Evolutionary conservation across 1,140 invertebrate genomes (phyloP).

Genomic region (Heliconius nattereri): DNA sequence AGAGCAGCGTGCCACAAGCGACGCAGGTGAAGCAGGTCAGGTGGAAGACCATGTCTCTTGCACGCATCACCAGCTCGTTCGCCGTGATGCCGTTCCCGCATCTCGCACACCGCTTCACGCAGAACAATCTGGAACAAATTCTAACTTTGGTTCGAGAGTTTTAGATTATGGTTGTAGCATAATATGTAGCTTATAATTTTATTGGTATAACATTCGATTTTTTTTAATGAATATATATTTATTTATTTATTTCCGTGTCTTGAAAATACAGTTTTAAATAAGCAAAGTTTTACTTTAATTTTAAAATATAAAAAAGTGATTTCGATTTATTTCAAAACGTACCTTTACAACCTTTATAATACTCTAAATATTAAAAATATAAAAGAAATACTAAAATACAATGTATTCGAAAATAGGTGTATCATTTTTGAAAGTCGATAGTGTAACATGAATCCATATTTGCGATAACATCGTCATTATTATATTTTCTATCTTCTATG

Average conservation of each 20-base stretch:
- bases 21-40: constrained; percentile 95
- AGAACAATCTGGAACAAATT: constrained; percentile 85
- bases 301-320: too few species aligned
- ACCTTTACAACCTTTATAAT: too few species aligned
- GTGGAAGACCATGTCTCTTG: constrained; percentile 93
- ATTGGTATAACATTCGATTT: too few species aligned
- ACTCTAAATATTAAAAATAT: too few species aligned
- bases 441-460: neutral
- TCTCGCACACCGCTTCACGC: constrained; percentile 90
- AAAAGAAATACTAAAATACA: neutral
- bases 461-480: neutral
- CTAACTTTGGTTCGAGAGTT: constrained; percentile 27
- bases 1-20: constrained; percentile 88
- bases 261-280: too few species aligned
- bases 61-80: constrained; percentile 96
- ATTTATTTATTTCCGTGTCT: too few species aligned
- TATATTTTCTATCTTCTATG: constrained; percentile 8
- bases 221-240: too few species aligned
- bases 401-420: neutral
- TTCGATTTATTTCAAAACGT: too few species aligned
- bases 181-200: neutral
- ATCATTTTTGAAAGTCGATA: neutral
- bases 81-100: constrained; percentile 92
- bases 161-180: neutral
- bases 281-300: too few species aligned